Evolutionary conservation across 1,140 invertebrate species (phyloP), one percentile per base, ranked within the genome.

Genomic region (Zaprionus ornatus): DNA sequence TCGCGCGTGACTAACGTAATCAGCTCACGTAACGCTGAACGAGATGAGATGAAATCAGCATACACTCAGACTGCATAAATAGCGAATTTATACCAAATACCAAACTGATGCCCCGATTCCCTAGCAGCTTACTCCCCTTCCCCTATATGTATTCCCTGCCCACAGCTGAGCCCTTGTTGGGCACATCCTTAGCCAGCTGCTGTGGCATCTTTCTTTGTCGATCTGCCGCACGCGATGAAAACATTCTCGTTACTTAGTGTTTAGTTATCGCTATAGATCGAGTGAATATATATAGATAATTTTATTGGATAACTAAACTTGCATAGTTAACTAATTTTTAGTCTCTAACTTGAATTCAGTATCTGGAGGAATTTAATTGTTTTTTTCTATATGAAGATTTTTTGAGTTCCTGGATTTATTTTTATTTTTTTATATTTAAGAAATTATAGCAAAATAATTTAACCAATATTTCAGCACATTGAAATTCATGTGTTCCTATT

Each of bases 41-140:
- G 83, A 86, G 86, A 86, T 88, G 84, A 90, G 77, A 87, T 86
- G 80, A 90, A 90, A 90, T 90, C 86, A 90, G 82, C 82, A 90
- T 90, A 90, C 81, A 79, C 74, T 82, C 71, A 55, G 64, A 77
- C 80, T 85, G 82, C 84, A 91, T 91, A 91, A 91, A 84, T 86
- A 82, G 76, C 72, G 80, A 90, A 84, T 90, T 81, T 80, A 77
- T 82, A 71, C 79, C 52, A 79, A 79, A 83, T 77, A 77, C 74
- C 54, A 56, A 71, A 70, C 60, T 77, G 68, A 74, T 69, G 71
- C 42, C 48, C 65, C 65, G 68, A 23, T 50, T 23, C 19, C 45
- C 45, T 23, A 12, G 19, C 40, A 32, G 29, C 40, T 45, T 6
- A 6, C 40, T 45, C 3, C 2, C 40, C 7, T 7, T 17, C 15